These are phyloP conservation scores for Lepetodrilus schrolli DNA, from an alignment of 2,888 invertebrate genomes.

Conservation along the genomic window DNA sequence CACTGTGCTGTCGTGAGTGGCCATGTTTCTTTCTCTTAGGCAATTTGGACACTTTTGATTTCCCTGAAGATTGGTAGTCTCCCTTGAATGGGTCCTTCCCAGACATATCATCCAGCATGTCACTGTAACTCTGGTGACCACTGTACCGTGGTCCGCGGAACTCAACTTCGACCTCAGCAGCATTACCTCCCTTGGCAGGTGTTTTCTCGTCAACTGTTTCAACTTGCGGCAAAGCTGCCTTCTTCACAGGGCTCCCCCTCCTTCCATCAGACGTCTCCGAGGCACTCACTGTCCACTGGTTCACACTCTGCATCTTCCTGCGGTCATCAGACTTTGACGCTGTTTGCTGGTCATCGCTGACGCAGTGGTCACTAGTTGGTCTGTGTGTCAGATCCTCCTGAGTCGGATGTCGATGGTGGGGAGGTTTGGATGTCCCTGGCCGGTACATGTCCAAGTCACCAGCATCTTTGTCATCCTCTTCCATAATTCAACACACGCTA, in stretches of 20 bases:
- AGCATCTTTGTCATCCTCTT: conserved; percentile 32
- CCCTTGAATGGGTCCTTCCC: conserved; percentile 54
- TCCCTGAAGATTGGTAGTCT: conserved; percentile 48
- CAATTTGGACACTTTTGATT: conserved; percentile 33
- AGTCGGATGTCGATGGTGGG: conserved; percentile 41
- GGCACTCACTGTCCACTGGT: conserved; percentile 31
- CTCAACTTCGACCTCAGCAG: not conserved
- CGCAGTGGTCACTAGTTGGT: not conserved
- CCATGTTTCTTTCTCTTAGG: conserved; percentile 41
- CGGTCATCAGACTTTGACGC: not conserved
- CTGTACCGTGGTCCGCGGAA: conserved; percentile 51
- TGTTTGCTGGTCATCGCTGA: not conserved
- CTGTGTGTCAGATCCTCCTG: not conserved
- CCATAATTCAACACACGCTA: conserved; percentile 25
- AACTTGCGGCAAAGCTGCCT: not conserved
- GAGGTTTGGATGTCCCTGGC: conserved; percentile 44
- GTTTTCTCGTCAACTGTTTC: not conserved
- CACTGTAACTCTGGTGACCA: conserved; percentile 47
- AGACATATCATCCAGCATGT: conserved; percentile 47
- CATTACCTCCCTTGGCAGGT: not conserved
- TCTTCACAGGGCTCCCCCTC: not conserved
- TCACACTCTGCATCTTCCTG: not conserved
- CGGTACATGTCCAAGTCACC: conserved; percentile 30
- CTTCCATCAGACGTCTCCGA: not conserved
- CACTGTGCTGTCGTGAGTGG: not conserved